Conservation (phyloP, 2,113 vertebrate genomes). For the Spea bombifrons region DNA sequence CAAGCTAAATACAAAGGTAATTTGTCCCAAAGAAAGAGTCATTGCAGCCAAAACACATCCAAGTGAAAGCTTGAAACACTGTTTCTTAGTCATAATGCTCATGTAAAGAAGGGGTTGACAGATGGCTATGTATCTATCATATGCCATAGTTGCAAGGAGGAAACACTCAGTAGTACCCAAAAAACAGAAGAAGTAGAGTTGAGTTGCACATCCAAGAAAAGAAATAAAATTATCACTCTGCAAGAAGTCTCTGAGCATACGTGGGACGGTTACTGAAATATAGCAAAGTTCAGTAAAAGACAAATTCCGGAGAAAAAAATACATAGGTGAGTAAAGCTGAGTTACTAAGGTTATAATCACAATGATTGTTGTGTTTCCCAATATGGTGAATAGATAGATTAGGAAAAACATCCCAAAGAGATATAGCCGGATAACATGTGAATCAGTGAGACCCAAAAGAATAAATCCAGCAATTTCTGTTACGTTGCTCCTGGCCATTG, state of each 20-base stretch:
- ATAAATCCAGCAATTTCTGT: constrained; percentile 43
- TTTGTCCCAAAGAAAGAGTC: constrained; percentile 50
- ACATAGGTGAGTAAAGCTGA: constrained; percentile 48
- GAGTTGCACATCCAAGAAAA: constrained; percentile 48
- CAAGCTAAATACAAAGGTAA: constrained; percentile 52
- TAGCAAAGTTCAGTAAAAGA: constrained; percentile 59
- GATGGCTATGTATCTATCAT: constrained; percentile 53
- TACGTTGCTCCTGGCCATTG: background rate
- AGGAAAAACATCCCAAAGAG: constrained; percentile 50
- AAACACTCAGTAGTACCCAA: constrained; percentile 51
- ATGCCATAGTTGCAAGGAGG: constrained; percentile 54
- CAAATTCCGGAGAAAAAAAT: constrained; percentile 55
- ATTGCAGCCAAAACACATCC: constrained; percentile 52
- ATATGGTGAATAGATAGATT: constrained; percentile 48
- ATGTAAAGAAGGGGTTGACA: constrained; percentile 53
- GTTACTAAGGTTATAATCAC: constrained; percentile 30
- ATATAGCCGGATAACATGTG: constrained; percentile 36
- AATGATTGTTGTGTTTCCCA: constrained; percentile 52
- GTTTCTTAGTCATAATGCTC: constrained; percentile 44
- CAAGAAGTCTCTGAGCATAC: constrained; percentile 51
- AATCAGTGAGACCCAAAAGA: constrained; percentile 43
- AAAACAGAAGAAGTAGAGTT: constrained; percentile 54
- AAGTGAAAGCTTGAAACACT: constrained; percentile 49
- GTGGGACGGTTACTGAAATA: constrained; percentile 55
- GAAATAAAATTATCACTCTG: constrained; percentile 32